A percentile compares a stretch with the other conserved stretches of the same genome.
Evolutionary conservation across 2,113 vertebrate genomes (phyloP).

Genomic region (Stictonetta naevosa): DNA sequence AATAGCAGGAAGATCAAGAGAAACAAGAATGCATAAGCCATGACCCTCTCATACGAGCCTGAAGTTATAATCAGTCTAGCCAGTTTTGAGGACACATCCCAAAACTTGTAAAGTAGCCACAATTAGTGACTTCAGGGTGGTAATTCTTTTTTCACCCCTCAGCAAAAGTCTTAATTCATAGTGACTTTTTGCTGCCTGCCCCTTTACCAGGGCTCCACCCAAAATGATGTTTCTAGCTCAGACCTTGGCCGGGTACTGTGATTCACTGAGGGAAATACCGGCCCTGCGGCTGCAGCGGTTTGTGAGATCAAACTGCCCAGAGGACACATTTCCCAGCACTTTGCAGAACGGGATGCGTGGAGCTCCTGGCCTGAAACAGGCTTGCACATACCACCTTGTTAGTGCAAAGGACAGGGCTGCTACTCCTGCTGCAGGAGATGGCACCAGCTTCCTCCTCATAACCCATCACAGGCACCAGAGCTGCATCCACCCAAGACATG

Average conservation of each 20-base stretch:
- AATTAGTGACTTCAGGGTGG: neutral
- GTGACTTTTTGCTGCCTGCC: neutral
- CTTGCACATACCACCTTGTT: fast-evolving
- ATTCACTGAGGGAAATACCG: slow-evolving; percentile 23
- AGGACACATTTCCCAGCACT: neutral
- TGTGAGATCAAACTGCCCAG: neutral
- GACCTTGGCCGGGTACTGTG: neutral
- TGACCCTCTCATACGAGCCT: neutral
- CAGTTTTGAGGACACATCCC: neutral
- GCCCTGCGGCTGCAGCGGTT: neutral
- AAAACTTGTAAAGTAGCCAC: neutral
- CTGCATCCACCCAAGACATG: neutral
- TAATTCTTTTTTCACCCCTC: neutral
- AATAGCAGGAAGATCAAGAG: slow-evolving; percentile 1
- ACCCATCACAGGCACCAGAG: neutral
- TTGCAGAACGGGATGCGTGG: neutral
- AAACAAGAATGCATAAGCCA: neutral
- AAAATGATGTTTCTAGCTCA: neutral
- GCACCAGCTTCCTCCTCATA: neutral
- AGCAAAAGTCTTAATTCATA: neutral
- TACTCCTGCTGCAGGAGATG: neutral
- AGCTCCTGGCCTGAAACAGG: fast-evolving
- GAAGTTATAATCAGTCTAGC: neutral
- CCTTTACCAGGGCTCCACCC: neutral
- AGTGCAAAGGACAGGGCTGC: neutral